These are phyloP conservation scores for Apis dorsata DNA, from an alignment of 1,140 invertebrate species.

Conservation along the genomic window DNA sequence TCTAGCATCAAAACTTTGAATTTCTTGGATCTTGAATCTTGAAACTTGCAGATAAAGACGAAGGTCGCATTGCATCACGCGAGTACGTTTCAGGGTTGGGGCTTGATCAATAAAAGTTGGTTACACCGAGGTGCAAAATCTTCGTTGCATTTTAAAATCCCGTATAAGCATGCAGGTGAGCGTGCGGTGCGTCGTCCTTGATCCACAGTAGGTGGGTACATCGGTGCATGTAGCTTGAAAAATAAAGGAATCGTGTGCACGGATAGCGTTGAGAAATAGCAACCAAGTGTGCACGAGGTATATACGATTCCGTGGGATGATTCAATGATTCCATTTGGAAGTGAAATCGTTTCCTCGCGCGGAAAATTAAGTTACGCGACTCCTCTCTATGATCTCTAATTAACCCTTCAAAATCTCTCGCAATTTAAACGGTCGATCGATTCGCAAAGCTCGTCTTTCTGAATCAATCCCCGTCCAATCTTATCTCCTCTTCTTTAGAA, in stretches of 20 bases:
- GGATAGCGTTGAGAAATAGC: conserved; percentile 44
- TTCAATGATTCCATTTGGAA: conserved; percentile 42
- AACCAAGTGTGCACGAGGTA: not conserved
- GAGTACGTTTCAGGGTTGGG: not conserved
- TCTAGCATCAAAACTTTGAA: not conserved
- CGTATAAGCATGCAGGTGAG: conserved; percentile 36
- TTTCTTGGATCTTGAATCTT: no score
- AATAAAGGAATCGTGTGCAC: conserved; percentile 36
- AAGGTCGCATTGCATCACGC: not conserved
- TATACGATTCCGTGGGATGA: conserved; percentile 31
- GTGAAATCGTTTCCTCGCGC: conserved; percentile 35
- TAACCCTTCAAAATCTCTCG: not conserved
- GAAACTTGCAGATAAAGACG: no score
- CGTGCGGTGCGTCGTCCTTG: conserved; percentile 38
- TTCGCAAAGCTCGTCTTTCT: no score
- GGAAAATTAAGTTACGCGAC: conserved; percentile 36
- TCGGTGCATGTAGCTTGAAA: conserved; percentile 40
- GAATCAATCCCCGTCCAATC: not conserved
- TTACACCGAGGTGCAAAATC: conserved; percentile 31
- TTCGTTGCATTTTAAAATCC: conserved; percentile 16
- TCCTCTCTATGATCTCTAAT: not conserved
- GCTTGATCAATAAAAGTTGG: conserved; percentile 28
- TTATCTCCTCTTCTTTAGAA: no score
- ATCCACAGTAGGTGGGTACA: conserved; percentile 48
- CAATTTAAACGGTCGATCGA: not conserved